These are phyloP conservation scores for Chrysaora quinquecirrha DNA, from an alignment of 30 jellyfish, hydroid and myxozoan species.

Conservation along the genomic window DNA sequence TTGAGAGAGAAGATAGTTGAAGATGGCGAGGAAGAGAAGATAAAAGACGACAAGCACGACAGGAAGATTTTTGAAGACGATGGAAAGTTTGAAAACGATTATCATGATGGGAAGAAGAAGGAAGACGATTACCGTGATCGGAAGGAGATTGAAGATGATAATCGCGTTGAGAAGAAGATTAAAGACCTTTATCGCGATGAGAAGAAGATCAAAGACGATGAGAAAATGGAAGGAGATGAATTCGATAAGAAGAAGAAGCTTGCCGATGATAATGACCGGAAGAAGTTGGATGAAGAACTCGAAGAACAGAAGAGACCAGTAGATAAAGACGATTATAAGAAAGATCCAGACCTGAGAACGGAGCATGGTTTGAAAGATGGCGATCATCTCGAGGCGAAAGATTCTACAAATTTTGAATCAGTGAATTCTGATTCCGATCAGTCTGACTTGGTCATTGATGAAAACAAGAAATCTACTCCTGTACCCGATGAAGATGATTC, in stretches of 20 bases:
- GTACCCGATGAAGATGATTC: not conserved
- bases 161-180: not conserved
- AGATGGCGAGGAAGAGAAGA: not conserved
- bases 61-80: not conserved
- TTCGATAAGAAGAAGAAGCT: too few relatives aligned
- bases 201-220: not conserved
- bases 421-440: slow-evolving; percentile 46
- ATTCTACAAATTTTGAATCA: not conserved
- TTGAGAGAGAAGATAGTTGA: not conserved
- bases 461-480: slow-evolving; percentile 23
- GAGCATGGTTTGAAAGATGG: too few relatives aligned
- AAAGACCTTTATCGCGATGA: too few relatives aligned
- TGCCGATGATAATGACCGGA: too few relatives aligned
- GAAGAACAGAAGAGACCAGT: too few relatives aligned
- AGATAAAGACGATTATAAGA: too few relatives aligned
- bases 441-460: slow-evolving; percentile 66
- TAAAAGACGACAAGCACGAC: not conserved
- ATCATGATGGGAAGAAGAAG: not conserved
- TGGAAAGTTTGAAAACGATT: not conserved
- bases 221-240: not conserved
- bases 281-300: too few relatives aligned
- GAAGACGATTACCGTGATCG: slow-evolving; percentile 22
- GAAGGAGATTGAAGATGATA: too few relatives aligned
- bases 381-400: not conserved
- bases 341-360: too few relatives aligned